These are phyloP conservation scores for Tetragonula carbonaria DNA, from an alignment of 2,888 invertebrate genomes.

Conservation along the genomic window DNA sequence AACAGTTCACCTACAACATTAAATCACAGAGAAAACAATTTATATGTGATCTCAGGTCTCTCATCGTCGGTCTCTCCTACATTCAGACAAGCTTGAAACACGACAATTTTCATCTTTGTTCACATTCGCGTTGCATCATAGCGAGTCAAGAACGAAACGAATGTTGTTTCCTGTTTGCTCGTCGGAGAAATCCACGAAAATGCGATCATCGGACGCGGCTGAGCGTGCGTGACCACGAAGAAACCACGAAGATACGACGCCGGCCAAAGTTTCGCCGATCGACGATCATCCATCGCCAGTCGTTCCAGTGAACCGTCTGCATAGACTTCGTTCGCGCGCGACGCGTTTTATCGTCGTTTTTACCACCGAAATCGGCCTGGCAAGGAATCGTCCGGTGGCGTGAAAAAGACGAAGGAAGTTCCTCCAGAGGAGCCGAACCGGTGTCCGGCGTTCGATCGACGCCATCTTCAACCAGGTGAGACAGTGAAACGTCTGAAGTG, in stretches of 20 bases:
- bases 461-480: slow-evolving; percentile 28
- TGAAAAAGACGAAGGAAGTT: not conserved
- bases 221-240: slow-evolving; percentile 48
- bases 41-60: not conserved
- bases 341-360: not conserved
- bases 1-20: not conserved
- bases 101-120: not conserved
- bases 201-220: not conserved
- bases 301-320: slow-evolving; percentile 34
- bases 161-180: not conserved
- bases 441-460: not conserved
- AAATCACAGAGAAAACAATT: not conserved
- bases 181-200: not conserved
- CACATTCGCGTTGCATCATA: slow-evolving; percentile 5
- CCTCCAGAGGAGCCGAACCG: not conserved
- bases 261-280: slow-evolving; percentile 50
- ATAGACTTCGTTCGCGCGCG: slow-evolving; percentile 31
- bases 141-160: no score
- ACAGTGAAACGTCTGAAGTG: no score
- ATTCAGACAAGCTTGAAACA: not conserved
- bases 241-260: slow-evolving; percentile 42
- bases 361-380: not conserved
- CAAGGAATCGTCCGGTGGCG: not conserved
- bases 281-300: slow-evolving; percentile 32
- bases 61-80: not conserved